These are phyloP conservation scores for Amphiura filiformis DNA, from an alignment of 35 echinoderm and acorn worm genomes.

Conservation along the genomic window DNA sequence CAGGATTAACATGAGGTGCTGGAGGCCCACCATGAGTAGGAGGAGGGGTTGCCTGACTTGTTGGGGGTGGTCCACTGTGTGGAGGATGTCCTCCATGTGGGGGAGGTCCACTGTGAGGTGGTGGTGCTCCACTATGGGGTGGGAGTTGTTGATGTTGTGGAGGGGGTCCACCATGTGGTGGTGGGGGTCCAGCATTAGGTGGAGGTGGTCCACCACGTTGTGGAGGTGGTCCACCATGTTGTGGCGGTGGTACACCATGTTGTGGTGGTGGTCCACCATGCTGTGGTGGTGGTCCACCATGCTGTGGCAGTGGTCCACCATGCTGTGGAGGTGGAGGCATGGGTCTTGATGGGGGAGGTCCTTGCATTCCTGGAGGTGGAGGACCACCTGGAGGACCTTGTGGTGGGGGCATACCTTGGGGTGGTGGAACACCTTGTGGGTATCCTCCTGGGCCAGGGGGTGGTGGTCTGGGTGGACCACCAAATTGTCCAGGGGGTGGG, in stretches of 20 bases:
- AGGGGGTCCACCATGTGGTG: no score
- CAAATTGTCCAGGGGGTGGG: slow-evolving; percentile 20
- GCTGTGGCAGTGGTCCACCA: no score
- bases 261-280: no score
- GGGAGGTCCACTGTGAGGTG: slow-evolving; percentile 21
- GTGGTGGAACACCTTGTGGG: slow-evolving; percentile 20
- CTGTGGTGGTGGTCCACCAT: no score
- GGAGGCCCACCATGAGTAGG: slow-evolving; percentile 36
- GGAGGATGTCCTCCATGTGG: slow-evolving; percentile 21
- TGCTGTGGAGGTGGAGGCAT: slow-evolving; percentile 31
- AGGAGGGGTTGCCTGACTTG: slow-evolving; percentile 17
- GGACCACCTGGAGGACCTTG: background rate
- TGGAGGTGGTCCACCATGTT: no score
- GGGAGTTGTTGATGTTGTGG: slow-evolving; percentile 13
- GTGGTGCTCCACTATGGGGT: slow-evolving; percentile 21
- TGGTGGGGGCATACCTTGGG: slow-evolving; percentile 15
- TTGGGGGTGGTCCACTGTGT: slow-evolving; percentile 35
- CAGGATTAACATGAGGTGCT: slow-evolving; percentile 90
- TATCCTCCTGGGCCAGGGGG: background rate
- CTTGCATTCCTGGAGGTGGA: slow-evolving; percentile 4
- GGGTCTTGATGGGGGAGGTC: background rate
- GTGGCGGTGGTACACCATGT: no score
- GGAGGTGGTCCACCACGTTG: slow-evolving; percentile 39
- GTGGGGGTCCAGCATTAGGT: slow-evolving; percentile 43
- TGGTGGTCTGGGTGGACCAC: slow-evolving; percentile 23